Evolutionary conservation across 2,797 vertebrate species (phyloP).

Genomic region (Epinephelus coioides): DNA sequence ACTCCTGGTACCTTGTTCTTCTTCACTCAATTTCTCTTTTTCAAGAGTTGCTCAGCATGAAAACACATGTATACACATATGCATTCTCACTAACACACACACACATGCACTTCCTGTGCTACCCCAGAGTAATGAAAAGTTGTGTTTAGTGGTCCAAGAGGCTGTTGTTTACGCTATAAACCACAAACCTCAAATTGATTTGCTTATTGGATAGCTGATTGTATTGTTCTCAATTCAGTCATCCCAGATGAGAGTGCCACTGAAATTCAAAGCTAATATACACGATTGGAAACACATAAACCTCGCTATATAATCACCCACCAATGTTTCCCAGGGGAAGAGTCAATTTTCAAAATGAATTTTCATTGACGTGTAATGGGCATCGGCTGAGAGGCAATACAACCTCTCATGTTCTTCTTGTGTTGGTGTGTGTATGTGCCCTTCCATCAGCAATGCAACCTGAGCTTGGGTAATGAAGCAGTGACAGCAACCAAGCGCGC

Average conservation of each 20-base stretch:
- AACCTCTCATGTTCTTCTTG: constrained; percentile 13
- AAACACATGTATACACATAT: constrained; percentile 14
- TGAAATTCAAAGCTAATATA: constrained; percentile 45
- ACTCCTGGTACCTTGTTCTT: constrained; percentile 7
- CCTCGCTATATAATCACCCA: constrained; percentile 28
- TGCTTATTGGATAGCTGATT: constrained; percentile 49
- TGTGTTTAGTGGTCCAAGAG: constrained; percentile 38
- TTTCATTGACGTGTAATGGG: constrained; percentile 26
- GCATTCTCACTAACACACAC: constrained; percentile 4
- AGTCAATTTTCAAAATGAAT: constrained; percentile 41
- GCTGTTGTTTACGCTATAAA: constrained; percentile 33
- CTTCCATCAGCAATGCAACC: constrained; percentile 35
- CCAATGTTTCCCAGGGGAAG: constrained; percentile 9
- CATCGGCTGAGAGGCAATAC: constrained; percentile 9
- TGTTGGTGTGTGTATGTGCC: background rate
- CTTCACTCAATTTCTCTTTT: background rate
- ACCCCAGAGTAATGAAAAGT: constrained; percentile 33
- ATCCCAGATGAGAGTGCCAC: constrained; percentile 13
- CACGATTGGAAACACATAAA: constrained; percentile 38
- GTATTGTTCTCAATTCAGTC: constrained; percentile 46
- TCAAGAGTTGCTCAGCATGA: constrained; percentile 4
- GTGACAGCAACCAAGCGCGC: constrained; percentile 25
- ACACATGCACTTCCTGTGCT: background rate
- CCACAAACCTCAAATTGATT: constrained; percentile 58
- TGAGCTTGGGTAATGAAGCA: constrained; percentile 41